Base-by-base conservation (phyloP, 2,797 vertebrate species). In the Columba guinea region DNA sequence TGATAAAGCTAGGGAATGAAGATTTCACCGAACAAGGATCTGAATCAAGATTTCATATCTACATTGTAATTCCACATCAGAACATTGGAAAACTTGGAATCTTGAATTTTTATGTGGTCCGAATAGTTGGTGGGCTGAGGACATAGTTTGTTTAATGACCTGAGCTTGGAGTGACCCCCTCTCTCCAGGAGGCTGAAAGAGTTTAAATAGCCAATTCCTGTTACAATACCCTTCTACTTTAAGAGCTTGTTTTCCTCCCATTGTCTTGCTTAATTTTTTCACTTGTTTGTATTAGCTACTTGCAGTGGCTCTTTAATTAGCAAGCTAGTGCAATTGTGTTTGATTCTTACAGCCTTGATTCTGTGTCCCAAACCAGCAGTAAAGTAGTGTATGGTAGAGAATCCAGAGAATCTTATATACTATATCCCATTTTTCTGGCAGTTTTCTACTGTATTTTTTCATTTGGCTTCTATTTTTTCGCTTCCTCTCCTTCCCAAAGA, bases 291-390 rank as follows among this genome's bases (percentile, higher is more conserved):
- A 60, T 80, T 82, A 77, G 76, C 58, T 84, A 53, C 62, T 96
- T 96, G 51, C 35, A 76, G 55, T 30, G 84, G 63, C 49, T 93
- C 51, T 80, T 94, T 94, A 94, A 97, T 96, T 96, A 97, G 82
- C 22, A 93, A 96, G 82, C 69, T 89, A 96, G 85, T 73, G 58
- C 58, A 78, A 82, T 75, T 88, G 19, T 35, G 2, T 74, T 81
- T 59, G 24, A 84, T 83, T 87, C 84, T 28, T 14, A 67, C 37
- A 53, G 58, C 52, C 60, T 95, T 64, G 58, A 78, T 64, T 86
- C 90, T 67, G 68, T 51, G 8, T 44, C 89, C 82, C 84, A 84
- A 63, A 78, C 51, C 3, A 65, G 78, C 39, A 69, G 32, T 75
- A n/a, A 93, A 84, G 22, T 18, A 67, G n/a, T 16, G 9, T 76